Conservation (phyloP, 2,888 invertebrate species). For the Acleris holmiana region DNA sequence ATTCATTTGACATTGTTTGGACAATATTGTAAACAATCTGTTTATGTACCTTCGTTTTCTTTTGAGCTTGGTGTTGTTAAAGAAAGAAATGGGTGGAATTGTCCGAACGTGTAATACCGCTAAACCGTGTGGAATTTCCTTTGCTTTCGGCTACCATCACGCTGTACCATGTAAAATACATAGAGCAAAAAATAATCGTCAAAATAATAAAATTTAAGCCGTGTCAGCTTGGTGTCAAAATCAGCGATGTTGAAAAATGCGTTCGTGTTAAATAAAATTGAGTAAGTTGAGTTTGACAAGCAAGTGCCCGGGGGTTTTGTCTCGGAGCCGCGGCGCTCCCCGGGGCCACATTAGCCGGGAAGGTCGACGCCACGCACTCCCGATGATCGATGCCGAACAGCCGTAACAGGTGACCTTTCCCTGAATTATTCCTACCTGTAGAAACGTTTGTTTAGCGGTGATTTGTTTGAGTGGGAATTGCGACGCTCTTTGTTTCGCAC, state of each 20-base stretch:
- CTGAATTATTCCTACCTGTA: conserved; percentile 81
- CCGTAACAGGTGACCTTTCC: conserved; percentile 83
- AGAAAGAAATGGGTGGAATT: no score
- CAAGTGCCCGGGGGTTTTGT: conserved; percentile 67
- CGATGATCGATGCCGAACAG: conserved; percentile 83
- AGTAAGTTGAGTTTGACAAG: conserved; percentile 71
- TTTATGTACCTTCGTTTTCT: no score
- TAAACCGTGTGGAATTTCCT: no score
- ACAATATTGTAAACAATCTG: no score
- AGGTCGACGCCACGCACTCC: conserved; percentile 77
- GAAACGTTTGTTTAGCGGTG: conserved; percentile 81
- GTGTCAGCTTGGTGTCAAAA: conserved; percentile 38
- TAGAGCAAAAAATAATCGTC: neutral
- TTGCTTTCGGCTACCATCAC: no score
- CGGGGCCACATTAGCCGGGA: conserved; percentile 76
- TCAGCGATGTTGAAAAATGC: conserved; percentile 63
- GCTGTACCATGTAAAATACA: neutral
- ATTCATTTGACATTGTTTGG: no score
- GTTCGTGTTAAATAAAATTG: conserved; percentile 58
- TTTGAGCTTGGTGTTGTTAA: no score
- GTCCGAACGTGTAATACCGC: no score
- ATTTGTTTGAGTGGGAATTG: conserved; percentile 78
- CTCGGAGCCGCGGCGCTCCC: conserved; percentile 71
- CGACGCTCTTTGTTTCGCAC: conserved; percentile 58
- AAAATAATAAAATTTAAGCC: neutral